phyloP scores from a whole-genome alignment of 2,113 vertebrate genomes.

The Cryptomyrus ogoouensis region DNA sequence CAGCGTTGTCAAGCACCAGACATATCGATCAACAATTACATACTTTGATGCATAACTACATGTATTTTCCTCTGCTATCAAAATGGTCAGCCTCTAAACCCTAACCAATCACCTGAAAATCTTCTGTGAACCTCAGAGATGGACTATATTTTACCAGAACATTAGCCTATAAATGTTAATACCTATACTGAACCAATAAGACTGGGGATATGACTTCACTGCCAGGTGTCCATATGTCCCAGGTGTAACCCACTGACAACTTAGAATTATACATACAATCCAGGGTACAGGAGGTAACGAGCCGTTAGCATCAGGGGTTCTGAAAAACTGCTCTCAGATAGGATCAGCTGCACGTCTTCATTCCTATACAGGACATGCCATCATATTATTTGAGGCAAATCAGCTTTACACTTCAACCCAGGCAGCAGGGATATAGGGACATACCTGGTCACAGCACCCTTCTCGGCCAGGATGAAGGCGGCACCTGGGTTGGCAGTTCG shows the following conservation, averaged over 20 bases:
- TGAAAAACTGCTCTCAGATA: slow-evolving; percentile 81
- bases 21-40: neutral
- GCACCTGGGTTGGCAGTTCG: slow-evolving; percentile 76
- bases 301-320: slow-evolving; percentile 78
- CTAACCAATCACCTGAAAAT: neutral
- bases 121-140: neutral
- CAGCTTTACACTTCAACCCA: neutral
- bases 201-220: too few relatives aligned
- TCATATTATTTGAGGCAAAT: neutral
- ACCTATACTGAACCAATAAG: neutral
- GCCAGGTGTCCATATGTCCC: neutral
- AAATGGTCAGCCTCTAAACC: neutral
- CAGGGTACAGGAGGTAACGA: slow-evolving; percentile 87
- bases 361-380: slow-evolving; percentile 64
- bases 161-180: neutral
- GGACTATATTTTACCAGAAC: neutral
- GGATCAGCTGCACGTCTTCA: slow-evolving; percentile 82
- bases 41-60: neutral
- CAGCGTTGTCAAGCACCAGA: slow-evolving; percentile 3
- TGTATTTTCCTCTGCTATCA: neutral
- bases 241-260: neutral
- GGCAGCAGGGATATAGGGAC: too few relatives aligned
- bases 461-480: slow-evolving; percentile 80
- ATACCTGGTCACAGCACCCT: slow-evolving; percentile 83
- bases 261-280: slow-evolving; percentile 73